Evolutionary conservation across 2,113 vertebrate species (phyloP).

Genomic region (Motacilla alba): DNA sequence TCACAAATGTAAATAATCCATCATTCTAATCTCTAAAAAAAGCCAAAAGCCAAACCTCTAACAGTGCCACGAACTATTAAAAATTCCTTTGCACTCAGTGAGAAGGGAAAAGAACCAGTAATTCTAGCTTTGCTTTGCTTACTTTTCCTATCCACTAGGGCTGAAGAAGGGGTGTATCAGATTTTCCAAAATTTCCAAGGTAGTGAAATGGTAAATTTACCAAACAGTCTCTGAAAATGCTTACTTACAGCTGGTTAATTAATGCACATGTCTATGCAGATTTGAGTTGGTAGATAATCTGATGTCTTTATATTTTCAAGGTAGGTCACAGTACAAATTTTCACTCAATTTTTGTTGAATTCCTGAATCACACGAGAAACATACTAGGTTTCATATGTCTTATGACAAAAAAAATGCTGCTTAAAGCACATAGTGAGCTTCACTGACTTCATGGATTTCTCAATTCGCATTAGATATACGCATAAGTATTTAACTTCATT

Average conservation of each 20-base stretch:
- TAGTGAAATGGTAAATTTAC: neutral
- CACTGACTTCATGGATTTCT: neutral
- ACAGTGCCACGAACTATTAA: neutral
- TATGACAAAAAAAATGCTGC: neutral
- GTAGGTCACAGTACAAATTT: neutral
- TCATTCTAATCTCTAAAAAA: neutral
- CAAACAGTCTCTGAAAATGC: neutral
- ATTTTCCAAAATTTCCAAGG: neutral
- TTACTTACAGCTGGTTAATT: neutral
- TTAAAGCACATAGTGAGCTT: neutral
- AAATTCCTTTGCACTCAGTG: neutral
- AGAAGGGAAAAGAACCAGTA: neutral
- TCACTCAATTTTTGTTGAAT: neutral
- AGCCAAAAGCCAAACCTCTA: rapidly evolving
- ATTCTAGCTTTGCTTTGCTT: neutral
- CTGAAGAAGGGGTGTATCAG: neutral
- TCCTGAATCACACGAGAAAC: neutral
- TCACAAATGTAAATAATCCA: neutral
- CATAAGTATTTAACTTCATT: neutral
- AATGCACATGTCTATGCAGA: neutral
- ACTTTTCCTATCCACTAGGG: neutral
- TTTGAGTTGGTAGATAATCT: neutral
- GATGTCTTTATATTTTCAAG: neutral
- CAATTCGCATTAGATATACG: neutral
- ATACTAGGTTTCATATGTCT: neutral